phyloP scores from a whole-genome alignment of 92 coral and sea anemone genomes.

The Bergia sp. region DNA sequence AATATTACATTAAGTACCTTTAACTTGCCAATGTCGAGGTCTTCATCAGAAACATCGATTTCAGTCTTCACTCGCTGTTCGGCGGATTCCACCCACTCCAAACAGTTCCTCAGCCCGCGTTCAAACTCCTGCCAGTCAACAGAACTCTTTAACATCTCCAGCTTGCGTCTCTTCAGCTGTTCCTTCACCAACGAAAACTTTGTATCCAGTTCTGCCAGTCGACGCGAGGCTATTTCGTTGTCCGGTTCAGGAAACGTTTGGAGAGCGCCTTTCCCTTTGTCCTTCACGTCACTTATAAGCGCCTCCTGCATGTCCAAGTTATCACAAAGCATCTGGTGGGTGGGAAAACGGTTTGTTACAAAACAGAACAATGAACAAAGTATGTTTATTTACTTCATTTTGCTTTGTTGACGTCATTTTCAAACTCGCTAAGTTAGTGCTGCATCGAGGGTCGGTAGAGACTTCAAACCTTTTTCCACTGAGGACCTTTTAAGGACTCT shows the following conservation, averaged over 20 bases:
- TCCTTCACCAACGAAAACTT: slow-evolving; percentile 70
- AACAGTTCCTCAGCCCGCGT: slow-evolving; percentile 64
- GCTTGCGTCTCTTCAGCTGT: slow-evolving; percentile 71
- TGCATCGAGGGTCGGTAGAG: no score
- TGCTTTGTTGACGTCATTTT: not conserved
- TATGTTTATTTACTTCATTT: not conserved
- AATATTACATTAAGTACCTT: slow-evolving; percentile 54
- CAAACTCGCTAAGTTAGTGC: not conserved
- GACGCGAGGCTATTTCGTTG: slow-evolving; percentile 58
- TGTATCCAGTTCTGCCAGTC: slow-evolving; percentile 63
- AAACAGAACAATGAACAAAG: not conserved
- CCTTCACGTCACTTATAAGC: slow-evolving; percentile 75
- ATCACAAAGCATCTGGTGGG: slow-evolving; percentile 76
- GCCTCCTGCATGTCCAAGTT: slow-evolving; percentile 85
- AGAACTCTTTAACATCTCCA: slow-evolving; percentile 74
- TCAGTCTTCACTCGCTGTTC: slow-evolving; percentile 58
- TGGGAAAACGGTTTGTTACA: not conserved
- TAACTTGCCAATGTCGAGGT: slow-evolving; percentile 60
- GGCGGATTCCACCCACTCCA: slow-evolving; percentile 77
- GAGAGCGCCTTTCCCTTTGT: slow-evolving; percentile 60
- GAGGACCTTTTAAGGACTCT: no score
- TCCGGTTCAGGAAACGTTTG: slow-evolving; percentile 68
- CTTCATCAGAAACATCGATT: slow-evolving; percentile 60
- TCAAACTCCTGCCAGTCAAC: slow-evolving; percentile 91
- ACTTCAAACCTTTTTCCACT: no score